Percentiles rank a stretch among this genome's conserved stretches.
Evolutionary conservation across 2,797 vertebrate species (phyloP).

Genomic region (Pristis pectinata): DNA sequence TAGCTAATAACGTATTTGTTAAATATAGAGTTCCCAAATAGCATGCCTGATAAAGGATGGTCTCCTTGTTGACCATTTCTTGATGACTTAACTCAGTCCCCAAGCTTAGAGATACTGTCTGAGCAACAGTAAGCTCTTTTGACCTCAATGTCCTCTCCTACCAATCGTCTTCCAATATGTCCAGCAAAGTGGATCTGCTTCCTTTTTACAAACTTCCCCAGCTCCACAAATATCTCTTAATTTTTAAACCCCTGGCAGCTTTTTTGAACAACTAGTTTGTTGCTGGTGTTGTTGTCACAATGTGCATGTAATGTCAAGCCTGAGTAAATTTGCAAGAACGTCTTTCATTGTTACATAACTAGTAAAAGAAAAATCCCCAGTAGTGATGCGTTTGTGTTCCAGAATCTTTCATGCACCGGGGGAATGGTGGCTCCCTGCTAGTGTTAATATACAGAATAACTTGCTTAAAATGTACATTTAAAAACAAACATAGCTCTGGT

Average conservation of each 20-base stretch:
- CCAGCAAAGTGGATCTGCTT: not conserved
- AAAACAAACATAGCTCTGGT: not conserved
- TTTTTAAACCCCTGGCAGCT: not conserved
- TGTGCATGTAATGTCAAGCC: too few relatives aligned
- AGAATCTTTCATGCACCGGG: not conserved
- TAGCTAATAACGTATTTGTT: too few relatives aligned
- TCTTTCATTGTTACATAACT: not conserved
- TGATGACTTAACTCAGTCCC: not conserved
- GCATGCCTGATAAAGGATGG: not conserved
- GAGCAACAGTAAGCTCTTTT: not conserved
- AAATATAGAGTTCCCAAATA: not conserved
- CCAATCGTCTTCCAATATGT: not conserved
- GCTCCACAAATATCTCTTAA: not conserved
- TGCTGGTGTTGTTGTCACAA: not conserved
- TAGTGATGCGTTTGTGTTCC: not conserved
- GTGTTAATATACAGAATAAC: constrained; percentile 1
- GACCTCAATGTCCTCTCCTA: not conserved
- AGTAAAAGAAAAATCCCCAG: not conserved
- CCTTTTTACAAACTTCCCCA: not conserved
- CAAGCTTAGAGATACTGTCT: not conserved
- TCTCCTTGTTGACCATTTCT: not conserved
- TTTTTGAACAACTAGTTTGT: not conserved
- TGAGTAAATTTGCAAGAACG: not conserved
- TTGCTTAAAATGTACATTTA: not conserved
- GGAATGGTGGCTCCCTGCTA: not conserved